Evolutionary conservation across 1,140 invertebrate species (phyloP).

Genomic region (Adoxophyes honmai): DNA sequence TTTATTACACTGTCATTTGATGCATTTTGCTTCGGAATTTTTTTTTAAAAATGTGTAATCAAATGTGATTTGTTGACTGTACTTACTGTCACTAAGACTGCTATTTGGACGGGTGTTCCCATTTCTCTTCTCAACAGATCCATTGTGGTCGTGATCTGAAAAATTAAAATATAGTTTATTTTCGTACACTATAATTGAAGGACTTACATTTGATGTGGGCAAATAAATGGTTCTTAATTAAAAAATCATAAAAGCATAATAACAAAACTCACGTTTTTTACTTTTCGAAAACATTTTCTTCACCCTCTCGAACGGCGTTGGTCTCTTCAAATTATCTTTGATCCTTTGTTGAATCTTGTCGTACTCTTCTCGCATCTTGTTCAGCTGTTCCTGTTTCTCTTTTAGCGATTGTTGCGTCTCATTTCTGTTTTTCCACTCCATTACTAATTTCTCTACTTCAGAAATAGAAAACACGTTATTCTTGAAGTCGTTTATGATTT

Average conservation of each 20-base stretch:
- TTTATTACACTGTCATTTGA: too few relatives aligned
- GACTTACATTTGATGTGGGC: too few relatives aligned
- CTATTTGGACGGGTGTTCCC: constrained; percentile 66
- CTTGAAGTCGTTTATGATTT: constrained; percentile 93
- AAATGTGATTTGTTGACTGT: too few relatives aligned
- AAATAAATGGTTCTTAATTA: not conserved
- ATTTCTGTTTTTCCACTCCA: constrained; percentile 90
- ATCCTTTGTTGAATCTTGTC: constrained; percentile 88
- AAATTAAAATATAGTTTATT: constrained; percentile 28
- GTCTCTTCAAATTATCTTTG: constrained; percentile 83
- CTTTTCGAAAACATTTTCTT: constrained; percentile 85
- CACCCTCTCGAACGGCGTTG: constrained; percentile 87
- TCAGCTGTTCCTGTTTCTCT: constrained; percentile 89
- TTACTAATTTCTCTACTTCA: constrained; percentile 90
- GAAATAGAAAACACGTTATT: constrained; percentile 91
- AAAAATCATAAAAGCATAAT: not conserved
- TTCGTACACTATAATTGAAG: constrained; percentile 1
- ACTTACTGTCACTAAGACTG: constrained; percentile 69
- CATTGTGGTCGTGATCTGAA: constrained; percentile 56
- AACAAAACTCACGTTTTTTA: constrained; percentile 57
- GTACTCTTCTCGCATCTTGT: constrained; percentile 87
- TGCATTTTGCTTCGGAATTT: too few relatives aligned
- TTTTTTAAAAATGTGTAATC: too few relatives aligned
- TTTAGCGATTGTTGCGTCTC: constrained; percentile 91
- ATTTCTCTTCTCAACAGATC: constrained; percentile 66